Conservation (phyloP, 2,113 vertebrate genomes). For the Puffinus mauretanicus region DNA sequence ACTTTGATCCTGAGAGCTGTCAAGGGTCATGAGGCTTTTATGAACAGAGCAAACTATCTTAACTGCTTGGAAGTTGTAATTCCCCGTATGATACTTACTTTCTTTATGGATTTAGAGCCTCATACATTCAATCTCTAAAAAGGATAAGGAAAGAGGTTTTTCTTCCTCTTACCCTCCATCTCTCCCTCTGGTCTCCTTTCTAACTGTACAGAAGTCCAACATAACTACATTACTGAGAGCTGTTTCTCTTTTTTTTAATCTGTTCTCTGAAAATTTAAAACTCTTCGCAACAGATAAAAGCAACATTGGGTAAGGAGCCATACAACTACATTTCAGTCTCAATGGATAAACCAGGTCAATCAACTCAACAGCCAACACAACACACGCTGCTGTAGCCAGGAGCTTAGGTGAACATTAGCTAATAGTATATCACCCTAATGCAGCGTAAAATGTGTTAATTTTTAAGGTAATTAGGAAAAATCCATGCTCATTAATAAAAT, state of each 20-base stretch:
- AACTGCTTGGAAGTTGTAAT: not conserved
- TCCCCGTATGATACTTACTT: not conserved
- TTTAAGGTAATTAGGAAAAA: slow-evolving; percentile 39
- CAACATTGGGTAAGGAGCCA: not conserved
- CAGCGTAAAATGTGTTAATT: not conserved
- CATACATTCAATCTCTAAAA: not conserved
- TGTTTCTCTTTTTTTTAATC: not conserved
- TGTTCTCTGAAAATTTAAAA: not conserved
- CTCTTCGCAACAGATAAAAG: not conserved
- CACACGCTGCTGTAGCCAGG: not conserved
- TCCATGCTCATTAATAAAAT: not conserved
- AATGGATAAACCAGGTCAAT: not conserved
- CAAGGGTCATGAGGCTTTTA: not conserved
- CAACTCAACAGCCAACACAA: not conserved
- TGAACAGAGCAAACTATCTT: not conserved
- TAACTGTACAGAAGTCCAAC: not conserved
- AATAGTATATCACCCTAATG: not conserved
- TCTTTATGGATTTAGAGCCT: not conserved
- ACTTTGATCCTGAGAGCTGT: not conserved
- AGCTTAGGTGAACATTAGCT: not conserved
- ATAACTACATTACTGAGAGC: not conserved
- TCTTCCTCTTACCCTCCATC: not conserved
- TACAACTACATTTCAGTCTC: not conserved
- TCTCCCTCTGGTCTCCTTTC: not conserved
- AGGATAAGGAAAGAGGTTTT: not conserved